A percentile compares a stretch with the other conserved stretches of the same genome.
phyloP scores from a whole-genome alignment of 2,888 invertebrate species.

The Plusia festucae region DNA sequence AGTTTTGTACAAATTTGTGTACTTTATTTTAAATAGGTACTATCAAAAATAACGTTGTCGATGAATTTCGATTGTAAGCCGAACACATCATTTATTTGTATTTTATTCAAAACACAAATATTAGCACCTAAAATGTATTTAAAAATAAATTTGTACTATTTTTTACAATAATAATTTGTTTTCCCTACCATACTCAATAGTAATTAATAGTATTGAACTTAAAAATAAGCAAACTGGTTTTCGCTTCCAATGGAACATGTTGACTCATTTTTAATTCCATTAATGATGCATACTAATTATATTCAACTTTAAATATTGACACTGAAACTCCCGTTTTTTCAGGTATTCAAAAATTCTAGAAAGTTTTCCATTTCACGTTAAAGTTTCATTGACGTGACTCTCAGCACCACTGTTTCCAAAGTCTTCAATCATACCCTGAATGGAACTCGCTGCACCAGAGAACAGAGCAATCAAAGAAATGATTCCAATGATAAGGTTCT shows the following conservation, averaged over 20 bases:
- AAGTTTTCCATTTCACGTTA: constrained; percentile 49
- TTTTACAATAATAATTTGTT: no score
- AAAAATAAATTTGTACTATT: neutral
- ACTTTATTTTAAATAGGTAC: neutral
- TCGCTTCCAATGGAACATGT: neutral
- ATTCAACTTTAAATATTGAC: no score
- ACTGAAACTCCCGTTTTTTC: no score
- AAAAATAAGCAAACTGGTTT: neutral
- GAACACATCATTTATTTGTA: neutral
- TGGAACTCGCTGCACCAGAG: constrained; percentile 80
- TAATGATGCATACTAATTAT: no score
- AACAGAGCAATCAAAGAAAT: constrained; percentile 76
- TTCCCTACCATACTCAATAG: no score
- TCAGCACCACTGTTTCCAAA: constrained; percentile 51
- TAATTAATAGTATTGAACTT: no score
- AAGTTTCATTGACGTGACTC: constrained; percentile 49
- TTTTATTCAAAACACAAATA: neutral
- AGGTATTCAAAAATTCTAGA: neutral
- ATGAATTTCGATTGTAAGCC: neutral
- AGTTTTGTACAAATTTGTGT: neutral
- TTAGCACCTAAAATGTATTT: neutral
- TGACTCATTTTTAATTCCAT: neutral
- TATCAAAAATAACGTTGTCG: neutral
- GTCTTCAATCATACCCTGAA: constrained; percentile 77
- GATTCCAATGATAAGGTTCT: constrained; percentile 88